These are phyloP conservation scores for Clarias laeviceps DNA, from an alignment of 2,797 vertebrate genomes.

Conservation along the genomic window DNA sequence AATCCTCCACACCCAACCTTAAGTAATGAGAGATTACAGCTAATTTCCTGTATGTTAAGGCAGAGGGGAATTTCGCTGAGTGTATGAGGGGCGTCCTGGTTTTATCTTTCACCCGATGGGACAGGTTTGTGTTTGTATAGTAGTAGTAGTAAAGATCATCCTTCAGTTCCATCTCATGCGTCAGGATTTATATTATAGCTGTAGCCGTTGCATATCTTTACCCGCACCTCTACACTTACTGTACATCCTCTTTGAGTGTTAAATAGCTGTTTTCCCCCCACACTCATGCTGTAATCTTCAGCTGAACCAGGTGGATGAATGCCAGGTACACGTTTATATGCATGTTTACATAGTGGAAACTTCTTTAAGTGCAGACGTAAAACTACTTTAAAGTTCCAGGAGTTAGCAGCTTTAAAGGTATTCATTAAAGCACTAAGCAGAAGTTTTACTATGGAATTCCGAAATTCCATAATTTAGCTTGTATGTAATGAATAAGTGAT, in stretches of 20 bases:
- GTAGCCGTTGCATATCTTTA: neutral
- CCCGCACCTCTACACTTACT: neutral
- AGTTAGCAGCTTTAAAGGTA: neutral
- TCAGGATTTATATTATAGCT: neutral
- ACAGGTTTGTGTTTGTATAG: slow-evolving; percentile 15
- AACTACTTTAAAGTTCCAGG: neutral
- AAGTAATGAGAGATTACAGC: slow-evolving; percentile 78
- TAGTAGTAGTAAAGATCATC: neutral
- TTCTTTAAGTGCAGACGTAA: neutral
- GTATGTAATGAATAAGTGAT: neutral
- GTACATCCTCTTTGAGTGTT: neutral
- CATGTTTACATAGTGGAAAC: slow-evolving; percentile 23
- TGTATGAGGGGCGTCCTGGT: slow-evolving; percentile 3
- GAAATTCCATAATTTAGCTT: no score
- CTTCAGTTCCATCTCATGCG: slow-evolving; percentile 6
- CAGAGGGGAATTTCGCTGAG: slow-evolving; percentile 64
- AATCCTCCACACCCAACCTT: slow-evolving; percentile 77
- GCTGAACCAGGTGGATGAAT: slow-evolving; percentile 63
- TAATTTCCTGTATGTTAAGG: slow-evolving; percentile 73
- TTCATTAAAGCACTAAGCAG: neutral
- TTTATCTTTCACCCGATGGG: neutral
- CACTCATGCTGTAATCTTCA: slow-evolving; percentile 40
- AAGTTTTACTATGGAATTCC: neutral
- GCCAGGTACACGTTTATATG: slow-evolving; percentile 51
- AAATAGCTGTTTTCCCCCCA: slow-evolving; percentile 25